phyloP scores from a whole-genome alignment of 2,113 vertebrate species.

The Otis tarda region DNA sequence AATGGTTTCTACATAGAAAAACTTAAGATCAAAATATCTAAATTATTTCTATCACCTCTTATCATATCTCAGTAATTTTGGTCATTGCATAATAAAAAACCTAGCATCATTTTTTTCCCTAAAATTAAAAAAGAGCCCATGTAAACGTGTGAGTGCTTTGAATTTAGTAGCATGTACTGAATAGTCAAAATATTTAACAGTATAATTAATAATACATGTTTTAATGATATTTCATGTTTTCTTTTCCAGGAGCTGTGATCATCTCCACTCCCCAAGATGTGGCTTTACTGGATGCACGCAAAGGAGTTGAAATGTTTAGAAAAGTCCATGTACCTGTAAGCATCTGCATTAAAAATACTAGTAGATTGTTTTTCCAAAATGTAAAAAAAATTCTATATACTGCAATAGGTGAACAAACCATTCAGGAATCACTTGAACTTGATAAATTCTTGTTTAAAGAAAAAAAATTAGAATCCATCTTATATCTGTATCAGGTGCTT shows the following conservation, averaged over 20 bases:
- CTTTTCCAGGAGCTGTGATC: constrained; percentile 88
- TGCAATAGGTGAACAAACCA: background rate
- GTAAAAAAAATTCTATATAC: background rate
- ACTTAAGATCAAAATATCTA: background rate
- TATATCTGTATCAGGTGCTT: background rate
- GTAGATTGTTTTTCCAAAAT: background rate
- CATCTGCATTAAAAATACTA: background rate
- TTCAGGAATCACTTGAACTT: background rate
- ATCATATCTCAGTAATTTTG: background rate
- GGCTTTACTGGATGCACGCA: constrained; percentile 88
- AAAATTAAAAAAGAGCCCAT: background rate
- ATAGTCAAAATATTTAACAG: background rate
- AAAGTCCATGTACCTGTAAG: constrained; percentile 95
- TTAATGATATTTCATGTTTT: background rate
- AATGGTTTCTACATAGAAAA: background rate
- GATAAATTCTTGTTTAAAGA: background rate
- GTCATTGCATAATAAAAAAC: background rate
- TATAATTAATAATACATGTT: background rate
- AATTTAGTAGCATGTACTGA: background rate
- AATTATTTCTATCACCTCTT: background rate
- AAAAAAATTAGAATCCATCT: background rate
- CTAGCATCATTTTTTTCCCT: background rate
- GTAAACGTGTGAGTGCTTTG: background rate
- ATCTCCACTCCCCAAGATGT: constrained; percentile 96
- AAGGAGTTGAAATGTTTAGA: constrained; percentile 95